Evolutionary conservation across 2,888 invertebrate genomes (phyloP).

Genomic region (Sceliomorpha sp.): DNA sequence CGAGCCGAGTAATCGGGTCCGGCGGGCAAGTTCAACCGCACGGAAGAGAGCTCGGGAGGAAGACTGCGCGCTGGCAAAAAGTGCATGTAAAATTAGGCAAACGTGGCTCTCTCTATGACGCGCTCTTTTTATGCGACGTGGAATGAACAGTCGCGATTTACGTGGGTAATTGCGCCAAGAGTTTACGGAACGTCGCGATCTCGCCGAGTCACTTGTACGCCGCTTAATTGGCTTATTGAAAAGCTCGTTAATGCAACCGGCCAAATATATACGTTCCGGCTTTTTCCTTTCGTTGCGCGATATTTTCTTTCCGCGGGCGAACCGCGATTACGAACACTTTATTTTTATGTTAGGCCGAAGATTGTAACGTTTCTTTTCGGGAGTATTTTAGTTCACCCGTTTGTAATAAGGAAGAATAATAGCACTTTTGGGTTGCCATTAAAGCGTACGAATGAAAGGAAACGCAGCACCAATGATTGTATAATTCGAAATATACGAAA

Average conservation of each 20-base stretch:
- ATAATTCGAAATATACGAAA: too few relatives aligned
- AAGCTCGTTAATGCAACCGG: conserved; percentile 38
- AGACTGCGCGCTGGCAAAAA: conserved; percentile 7
- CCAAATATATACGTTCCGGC: too few relatives aligned
- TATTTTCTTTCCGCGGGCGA: too few relatives aligned
- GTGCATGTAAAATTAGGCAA: conserved; percentile 23
- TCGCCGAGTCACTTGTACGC: conserved; percentile 40
- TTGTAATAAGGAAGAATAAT: too few relatives aligned
- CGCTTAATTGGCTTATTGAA: conserved; percentile 49
- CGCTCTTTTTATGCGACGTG: conserved; percentile 28
- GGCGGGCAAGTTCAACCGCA: conserved; percentile 16
- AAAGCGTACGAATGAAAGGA: too few relatives aligned
- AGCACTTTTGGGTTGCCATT: too few relatives aligned
- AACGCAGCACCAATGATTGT: too few relatives aligned
- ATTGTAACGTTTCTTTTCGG: too few relatives aligned
- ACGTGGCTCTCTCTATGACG: conserved; percentile 33
- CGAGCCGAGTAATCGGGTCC: conserved; percentile 38
- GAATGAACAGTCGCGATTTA: conserved; percentile 46
- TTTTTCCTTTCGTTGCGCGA: too few relatives aligned
- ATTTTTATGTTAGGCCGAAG: too few relatives aligned
- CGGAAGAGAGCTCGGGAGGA: conserved; percentile 6
- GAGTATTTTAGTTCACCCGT: too few relatives aligned
- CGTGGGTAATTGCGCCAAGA: conserved; percentile 41
- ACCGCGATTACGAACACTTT: too few relatives aligned
- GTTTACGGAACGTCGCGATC: conserved; percentile 39